Percentiles rank a stretch among this genome's conserved stretches.
These are phyloP conservation scores for Psephotus haematonotus DNA, from an alignment of 2,113 vertebrate genomes.

Conservation along the genomic window DNA sequence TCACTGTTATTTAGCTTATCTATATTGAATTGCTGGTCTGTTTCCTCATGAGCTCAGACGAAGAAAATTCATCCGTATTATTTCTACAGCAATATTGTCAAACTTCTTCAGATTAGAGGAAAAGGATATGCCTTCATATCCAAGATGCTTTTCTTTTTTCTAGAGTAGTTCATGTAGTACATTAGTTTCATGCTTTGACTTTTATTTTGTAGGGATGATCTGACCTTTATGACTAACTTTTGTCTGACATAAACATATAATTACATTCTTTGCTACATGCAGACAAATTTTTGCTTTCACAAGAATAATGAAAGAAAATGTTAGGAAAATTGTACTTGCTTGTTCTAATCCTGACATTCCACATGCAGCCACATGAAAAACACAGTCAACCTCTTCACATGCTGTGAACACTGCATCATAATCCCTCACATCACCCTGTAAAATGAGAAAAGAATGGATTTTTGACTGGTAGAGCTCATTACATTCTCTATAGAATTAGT, in stretches of 20 bases:
- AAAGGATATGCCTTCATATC: not conserved
- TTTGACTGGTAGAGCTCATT: not conserved
- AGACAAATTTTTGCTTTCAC: not conserved
- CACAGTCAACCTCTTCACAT: slow-evolving; percentile 86
- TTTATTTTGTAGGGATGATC: not conserved
- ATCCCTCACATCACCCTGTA: slow-evolving; percentile 88
- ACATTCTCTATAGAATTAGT: not conserved
- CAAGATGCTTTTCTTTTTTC: not conserved
- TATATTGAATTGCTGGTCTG: not conserved
- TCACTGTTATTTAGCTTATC: not conserved
- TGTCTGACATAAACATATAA: not conserved
- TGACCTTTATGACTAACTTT: not conserved
- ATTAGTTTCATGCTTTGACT: not conserved
- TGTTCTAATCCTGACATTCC: slow-evolving; percentile 92
- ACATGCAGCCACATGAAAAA: slow-evolving; percentile 91
- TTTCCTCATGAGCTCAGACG: not conserved
- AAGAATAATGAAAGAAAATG: not conserved
- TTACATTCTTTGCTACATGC: not conserved
- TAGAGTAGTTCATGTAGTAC: not conserved
- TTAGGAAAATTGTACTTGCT: slow-evolving; percentile 70
- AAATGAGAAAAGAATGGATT: not conserved
- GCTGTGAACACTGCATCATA: slow-evolving; percentile 80
- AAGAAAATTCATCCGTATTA: not conserved
- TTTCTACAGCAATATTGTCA: not conserved
- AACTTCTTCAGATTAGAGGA: not conserved